Evolutionary conservation across 2,888 invertebrate species (phyloP).

Genomic region (Rotaria magnacalcarata): DNA sequence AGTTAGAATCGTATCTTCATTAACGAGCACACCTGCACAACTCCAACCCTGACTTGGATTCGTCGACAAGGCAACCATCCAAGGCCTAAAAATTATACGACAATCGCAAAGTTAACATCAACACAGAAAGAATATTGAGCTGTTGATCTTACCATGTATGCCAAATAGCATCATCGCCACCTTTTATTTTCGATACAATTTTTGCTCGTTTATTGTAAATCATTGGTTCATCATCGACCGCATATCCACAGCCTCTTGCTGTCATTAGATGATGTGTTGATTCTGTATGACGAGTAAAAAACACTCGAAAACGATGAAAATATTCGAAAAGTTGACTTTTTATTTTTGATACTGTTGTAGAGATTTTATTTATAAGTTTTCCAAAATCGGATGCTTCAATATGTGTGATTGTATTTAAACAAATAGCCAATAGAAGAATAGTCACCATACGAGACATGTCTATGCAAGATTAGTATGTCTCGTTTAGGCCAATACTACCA

Average conservation of each 20-base stretch:
- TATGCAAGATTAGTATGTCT: background rate
- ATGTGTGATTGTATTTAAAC: background rate
- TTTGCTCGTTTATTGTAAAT: background rate
- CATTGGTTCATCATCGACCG: background rate
- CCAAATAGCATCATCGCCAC: constrained; percentile 27
- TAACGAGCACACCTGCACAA: constrained; percentile 28
- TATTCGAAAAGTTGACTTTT: background rate
- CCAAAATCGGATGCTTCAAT: background rate
- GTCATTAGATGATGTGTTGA: background rate
- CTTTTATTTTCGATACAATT: constrained; percentile 1
- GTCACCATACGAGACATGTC: background rate
- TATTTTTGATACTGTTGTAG: background rate
- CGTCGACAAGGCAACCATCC: constrained; percentile 18
- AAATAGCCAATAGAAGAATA: background rate
- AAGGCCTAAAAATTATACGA: background rate
- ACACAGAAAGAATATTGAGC: too few relatives aligned
- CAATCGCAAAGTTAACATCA: too few relatives aligned
- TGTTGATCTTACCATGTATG: constrained; percentile 19
- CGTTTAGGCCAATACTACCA: background rate
- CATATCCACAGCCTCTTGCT: background rate
- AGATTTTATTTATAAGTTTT: background rate
- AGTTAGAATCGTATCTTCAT: constrained; percentile 3
- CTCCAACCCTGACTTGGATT: constrained; percentile 10
- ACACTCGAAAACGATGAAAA: background rate
- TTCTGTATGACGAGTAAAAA: constrained; percentile 11